Evolutionary conservation across 2,113 vertebrate species (phyloP).

Genomic region (Paratilapia polleni): DNA sequence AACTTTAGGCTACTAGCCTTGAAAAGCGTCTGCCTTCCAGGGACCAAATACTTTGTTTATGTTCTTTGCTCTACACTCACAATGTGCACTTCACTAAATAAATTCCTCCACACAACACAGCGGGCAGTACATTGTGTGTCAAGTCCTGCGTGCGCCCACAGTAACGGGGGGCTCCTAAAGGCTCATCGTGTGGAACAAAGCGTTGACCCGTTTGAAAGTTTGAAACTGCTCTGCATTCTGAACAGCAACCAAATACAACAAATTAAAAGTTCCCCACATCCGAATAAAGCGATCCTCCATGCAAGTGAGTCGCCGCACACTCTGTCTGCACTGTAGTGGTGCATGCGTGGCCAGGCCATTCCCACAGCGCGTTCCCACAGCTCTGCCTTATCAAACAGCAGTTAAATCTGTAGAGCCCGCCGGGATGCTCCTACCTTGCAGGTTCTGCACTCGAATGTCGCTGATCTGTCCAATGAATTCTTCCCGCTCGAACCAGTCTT

Average conservation of each 20-base stretch:
- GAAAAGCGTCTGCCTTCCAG: background rate
- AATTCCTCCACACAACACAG: background rate
- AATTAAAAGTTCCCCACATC: background rate
- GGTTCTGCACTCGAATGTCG: conserved; percentile 95
- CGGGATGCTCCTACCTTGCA: conserved; percentile 85
- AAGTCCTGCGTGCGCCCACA: too few species aligned
- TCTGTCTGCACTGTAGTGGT: background rate
- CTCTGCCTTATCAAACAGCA: background rate
- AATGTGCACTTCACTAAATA: background rate
- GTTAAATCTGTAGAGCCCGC: background rate
- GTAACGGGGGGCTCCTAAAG: too few species aligned
- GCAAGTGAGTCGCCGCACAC: background rate
- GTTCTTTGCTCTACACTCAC: background rate
- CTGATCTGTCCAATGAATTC: conserved; percentile 95
- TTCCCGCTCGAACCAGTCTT: conserved; percentile 94
- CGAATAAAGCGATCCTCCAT: background rate
- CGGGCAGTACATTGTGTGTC: background rate
- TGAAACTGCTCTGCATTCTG: background rate
- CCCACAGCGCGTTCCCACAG: background rate
- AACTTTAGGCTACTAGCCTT: background rate
- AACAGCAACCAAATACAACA: background rate
- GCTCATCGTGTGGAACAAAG: background rate
- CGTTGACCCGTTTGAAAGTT: background rate
- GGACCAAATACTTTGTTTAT: background rate
- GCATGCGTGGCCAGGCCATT: conserved; percentile 6